Base-by-base conservation (phyloP, 2,113 vertebrate genomes). In the Channa argus region DNA sequence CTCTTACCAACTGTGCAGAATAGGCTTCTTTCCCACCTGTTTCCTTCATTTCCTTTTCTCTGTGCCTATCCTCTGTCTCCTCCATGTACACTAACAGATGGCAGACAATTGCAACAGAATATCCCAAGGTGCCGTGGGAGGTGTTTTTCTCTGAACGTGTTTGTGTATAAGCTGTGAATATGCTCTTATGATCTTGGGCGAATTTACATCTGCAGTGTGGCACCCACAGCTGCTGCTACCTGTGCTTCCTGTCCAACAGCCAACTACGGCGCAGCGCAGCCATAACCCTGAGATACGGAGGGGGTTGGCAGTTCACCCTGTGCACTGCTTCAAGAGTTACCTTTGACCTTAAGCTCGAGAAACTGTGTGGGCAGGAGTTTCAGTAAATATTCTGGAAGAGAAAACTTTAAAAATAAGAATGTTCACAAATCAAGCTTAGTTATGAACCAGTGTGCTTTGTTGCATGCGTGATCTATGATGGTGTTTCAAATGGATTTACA, bases 201-300 rank as follows among this genome's bases (percentile, higher is more conserved):
- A 86, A 80, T 91, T 90, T 84, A 85, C 84, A 79, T 82, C 59
- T 53, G 80, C 58, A 45, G 56, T 12, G 5, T 1, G 1, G 33
- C 53, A 9, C 43, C 34, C 3, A 82, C 86, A 81, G 71, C 59
- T 82, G 79, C 74, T 59, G 62, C 70, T 14, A 39, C 55, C 59
- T 3, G 3, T 5, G 64, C 75, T 54, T 67, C 74, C 65, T 53
- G 67, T 65, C 75, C n/a, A 8, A 37, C 41, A 65, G 76, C 84
- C 79, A 83, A 81, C 33, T 52, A 1, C 5, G 13, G 73, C 0
- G 38, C 54, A 39, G 41, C 15, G 38, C 14, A 0, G 54, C 39
- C 2, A 5, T 44, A 24, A 54, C 59, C 65, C 58, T 1, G 13
- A 52, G 63, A 69, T 36, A 4, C 2, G 12, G 44, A 66, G 63